Percentiles rank a stretch among this genome's conserved stretches.
Conservation (phyloP, 1,140 invertebrate species). For the Trachelipus rathkii region DNA sequence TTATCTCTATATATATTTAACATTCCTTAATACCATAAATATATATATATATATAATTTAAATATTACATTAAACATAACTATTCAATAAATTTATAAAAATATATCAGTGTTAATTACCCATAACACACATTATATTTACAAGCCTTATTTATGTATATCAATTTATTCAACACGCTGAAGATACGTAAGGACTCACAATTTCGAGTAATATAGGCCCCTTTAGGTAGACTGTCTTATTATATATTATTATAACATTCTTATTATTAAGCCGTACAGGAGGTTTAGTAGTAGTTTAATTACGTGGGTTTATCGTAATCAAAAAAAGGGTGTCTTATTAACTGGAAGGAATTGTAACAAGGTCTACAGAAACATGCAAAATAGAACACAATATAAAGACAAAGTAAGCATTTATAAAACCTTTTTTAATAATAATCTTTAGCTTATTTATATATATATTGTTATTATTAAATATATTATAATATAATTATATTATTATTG, state of each 20-base stretch:
- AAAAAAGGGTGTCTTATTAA: conserved; percentile 99
- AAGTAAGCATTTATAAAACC: too few species aligned
- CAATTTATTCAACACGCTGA: conserved; percentile 97
- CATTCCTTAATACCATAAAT: too few species aligned
- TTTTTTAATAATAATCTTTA: too few species aligned
- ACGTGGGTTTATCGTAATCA: conserved; percentile 97
- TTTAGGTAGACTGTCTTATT: conserved; percentile 97
- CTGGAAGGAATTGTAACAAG: conserved; percentile 93
- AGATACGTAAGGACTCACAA: conserved; percentile 88
- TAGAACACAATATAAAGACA: background rate
- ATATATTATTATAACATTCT: conserved; percentile 99
- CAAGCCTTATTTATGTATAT: conserved; percentile 90
- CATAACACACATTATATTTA: conserved; percentile 51
- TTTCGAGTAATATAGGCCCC: conserved; percentile 95
- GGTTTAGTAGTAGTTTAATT: conserved; percentile 99
- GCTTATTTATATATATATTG: background rate
- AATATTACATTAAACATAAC: too few species aligned
- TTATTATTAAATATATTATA: too few species aligned
- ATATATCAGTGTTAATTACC: background rate
- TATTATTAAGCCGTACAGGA: conserved; percentile 99
- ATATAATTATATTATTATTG: too few species aligned
- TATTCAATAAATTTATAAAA: too few species aligned
- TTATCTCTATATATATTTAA: too few species aligned
- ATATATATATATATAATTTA: too few species aligned
- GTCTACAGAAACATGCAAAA: background rate